Evolutionary conservation across 2,113 vertebrate species (phyloP).

Genomic region (Ibidorhyncha struthersii): DNA sequence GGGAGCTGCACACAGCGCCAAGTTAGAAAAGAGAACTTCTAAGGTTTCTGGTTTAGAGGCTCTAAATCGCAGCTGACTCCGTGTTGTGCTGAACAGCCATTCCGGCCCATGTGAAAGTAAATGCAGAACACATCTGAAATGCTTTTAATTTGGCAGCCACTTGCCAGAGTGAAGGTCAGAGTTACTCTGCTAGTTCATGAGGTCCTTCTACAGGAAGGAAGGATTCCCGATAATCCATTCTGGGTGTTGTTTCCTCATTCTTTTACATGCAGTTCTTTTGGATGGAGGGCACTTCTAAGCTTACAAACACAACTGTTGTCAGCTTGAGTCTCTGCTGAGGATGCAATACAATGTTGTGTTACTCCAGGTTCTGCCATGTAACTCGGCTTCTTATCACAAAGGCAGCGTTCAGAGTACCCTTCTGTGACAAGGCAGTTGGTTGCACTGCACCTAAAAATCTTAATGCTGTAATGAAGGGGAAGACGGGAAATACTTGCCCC

Average conservation of each 20-base stretch:
- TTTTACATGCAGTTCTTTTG: background rate
- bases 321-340: background rate
- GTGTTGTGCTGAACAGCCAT: background rate
- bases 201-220: background rate
- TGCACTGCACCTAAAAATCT: background rate
- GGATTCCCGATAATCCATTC: fast-evolving
- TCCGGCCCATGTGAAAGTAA: background rate
- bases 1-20: background rate
- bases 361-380: background rate
- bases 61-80: background rate
- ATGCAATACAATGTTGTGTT: background rate
- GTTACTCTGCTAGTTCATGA: background rate
- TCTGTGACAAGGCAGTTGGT: background rate
- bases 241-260: background rate
- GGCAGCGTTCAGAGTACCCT: background rate
- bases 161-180: background rate
- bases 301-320: background rate
- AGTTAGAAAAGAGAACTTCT: background rate
- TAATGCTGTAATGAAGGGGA: background rate
- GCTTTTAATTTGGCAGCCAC: background rate
- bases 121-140: background rate
- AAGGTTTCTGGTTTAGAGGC: background rate
- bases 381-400: background rate
- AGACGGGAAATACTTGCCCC: background rate
- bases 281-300: background rate